These are phyloP conservation scores for Solenopsis invicta DNA, from an alignment of 1,140 invertebrate species.

Conservation along the genomic window DNA sequence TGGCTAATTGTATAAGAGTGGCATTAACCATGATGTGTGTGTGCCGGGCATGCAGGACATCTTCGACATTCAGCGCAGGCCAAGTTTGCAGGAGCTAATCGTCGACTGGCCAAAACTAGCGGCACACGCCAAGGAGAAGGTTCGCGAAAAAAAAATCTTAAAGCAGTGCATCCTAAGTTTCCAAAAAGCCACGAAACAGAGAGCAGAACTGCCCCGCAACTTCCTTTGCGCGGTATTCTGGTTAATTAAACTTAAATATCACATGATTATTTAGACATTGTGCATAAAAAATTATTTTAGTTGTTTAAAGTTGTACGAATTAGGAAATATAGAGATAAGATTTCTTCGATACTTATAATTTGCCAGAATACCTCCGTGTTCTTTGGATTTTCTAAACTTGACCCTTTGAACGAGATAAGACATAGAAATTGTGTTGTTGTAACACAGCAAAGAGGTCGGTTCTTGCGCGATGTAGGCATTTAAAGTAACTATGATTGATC, in stretches of 20 bases:
- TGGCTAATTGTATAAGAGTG: slow-evolving; percentile 69
- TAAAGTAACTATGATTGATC: slow-evolving; percentile 21
- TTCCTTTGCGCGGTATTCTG: slow-evolving; percentile 54
- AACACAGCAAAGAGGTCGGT: slow-evolving; percentile 37
- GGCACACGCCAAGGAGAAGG: slow-evolving; percentile 89
- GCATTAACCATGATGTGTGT: slow-evolving; percentile 78
- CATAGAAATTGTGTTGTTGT: slow-evolving; percentile 39
- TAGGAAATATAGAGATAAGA: not conserved
- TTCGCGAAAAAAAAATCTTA: slow-evolving; percentile 85
- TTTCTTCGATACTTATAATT: slow-evolving; percentile 24
- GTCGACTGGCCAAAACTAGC: slow-evolving; percentile 89
- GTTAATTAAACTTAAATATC: slow-evolving; percentile 46
- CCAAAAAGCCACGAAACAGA: slow-evolving; percentile 66
- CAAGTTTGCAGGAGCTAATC: slow-evolving; percentile 89
- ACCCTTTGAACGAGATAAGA: slow-evolving; percentile 32
- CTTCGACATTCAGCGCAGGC: slow-evolving; percentile 89
- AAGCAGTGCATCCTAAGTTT: slow-evolving; percentile 67
- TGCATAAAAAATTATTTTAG: not conserved
- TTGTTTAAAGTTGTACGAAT: not conserved
- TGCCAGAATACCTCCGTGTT: slow-evolving; percentile 47
- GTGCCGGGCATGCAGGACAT: slow-evolving; percentile 87
- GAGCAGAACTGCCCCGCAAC: slow-evolving; percentile 65
- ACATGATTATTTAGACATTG: not conserved
- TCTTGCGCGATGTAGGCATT: slow-evolving; percentile 23
- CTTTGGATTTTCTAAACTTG: slow-evolving; percentile 37